Percentiles rank a stretch among this genome's conserved stretches.
phyloP scores from a whole-genome alignment of 1,140 invertebrate genomes.

The Globodera rostochiensis region DNA sequence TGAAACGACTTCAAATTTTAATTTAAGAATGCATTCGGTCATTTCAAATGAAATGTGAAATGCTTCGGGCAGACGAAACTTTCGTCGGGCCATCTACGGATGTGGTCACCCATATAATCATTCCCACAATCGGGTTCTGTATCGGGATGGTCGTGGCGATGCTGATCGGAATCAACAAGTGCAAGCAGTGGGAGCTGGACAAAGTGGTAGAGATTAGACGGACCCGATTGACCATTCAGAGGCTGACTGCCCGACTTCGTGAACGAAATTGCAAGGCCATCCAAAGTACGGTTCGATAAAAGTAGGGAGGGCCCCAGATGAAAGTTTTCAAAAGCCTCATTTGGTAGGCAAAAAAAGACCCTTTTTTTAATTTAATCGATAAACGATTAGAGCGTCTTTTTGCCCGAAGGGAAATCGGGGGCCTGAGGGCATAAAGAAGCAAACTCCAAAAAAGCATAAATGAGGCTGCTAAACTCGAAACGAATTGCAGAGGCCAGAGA shows the following conservation, averaged over 20 bases:
- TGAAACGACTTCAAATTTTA: too few relatives aligned
- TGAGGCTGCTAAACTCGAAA: neutral
- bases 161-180: constrained; percentile 60
- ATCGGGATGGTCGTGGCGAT: constrained; percentile 64
- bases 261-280: constrained; percentile 64
- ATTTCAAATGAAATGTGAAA: neutral
- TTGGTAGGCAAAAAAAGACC: too few relatives aligned
- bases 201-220: constrained; percentile 63
- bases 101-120: constrained; percentile 59
- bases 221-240: constrained; percentile 57
- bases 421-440: too few relatives aligned
- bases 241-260: constrained; percentile 57
- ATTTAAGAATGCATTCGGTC: too few relatives aligned
- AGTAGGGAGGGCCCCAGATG: neutral
- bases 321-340: too few relatives aligned
- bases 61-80: constrained; percentile 8
- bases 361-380: too few relatives aligned
- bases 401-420: too few relatives aligned
- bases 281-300: constrained; percentile 51
- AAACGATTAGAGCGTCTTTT: too few relatives aligned
- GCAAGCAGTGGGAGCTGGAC: constrained; percentile 65
- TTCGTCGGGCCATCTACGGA: constrained; percentile 56
- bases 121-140: constrained; percentile 62
- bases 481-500: constrained; percentile 51
- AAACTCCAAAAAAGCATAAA: too few relatives aligned